Base-by-base conservation (phyloP, 2,888 invertebrate species). In the Cremastobaeus sp. region DNA sequence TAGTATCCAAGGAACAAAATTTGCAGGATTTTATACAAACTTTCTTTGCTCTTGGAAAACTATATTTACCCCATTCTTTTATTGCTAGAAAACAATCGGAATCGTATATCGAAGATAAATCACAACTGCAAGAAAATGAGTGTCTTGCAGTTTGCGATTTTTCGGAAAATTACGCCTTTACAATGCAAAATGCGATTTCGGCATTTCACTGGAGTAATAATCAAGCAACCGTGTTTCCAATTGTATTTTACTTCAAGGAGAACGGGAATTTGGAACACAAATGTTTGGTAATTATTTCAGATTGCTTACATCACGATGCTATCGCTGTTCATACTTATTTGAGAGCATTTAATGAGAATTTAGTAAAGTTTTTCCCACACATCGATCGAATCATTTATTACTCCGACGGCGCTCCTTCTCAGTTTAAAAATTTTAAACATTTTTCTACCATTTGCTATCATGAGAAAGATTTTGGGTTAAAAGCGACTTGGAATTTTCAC, bases 381-480 rank as follows among this genome's bases (percentile, higher is more conserved):
- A 17, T 57, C 8, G 21, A 9, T n/a, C 12, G 47, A n/a, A 18
- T 39, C 0, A 43, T 43, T 3, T 71, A 71, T 43, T 71, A 65
- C 39, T 71, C 64, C n/a, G 71, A 71, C 12, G 64, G 71, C 2
- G 50, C 57, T 4, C 39, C 64, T n/a, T 60, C 60, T 11, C 50
- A 71, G 39, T 71, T 57, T 20, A 71, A 71, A 39, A 62, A 71
- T 54, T 39, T 9, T 18, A 52, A 71, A 52, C 37, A 66, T 48
- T 34, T 45, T 32, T n/a, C 21, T 57, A 66, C 32, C 32, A 66
- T 11, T 21, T n/a, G n/a, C n/a, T n/a, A n/a, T n/a, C n/a, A n/a
- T n/a, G n/a, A n/a, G n/a, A n/a, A 74, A 34, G 64, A 74, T 69
- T 62, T 64, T 30, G 18, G 43, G 8, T 37, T 34, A 9, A 11